Evolutionary conservation across 2,888 invertebrate species (phyloP), one percentile per base, ranked within the genome.

Genomic region (Oithona nana): DNA sequence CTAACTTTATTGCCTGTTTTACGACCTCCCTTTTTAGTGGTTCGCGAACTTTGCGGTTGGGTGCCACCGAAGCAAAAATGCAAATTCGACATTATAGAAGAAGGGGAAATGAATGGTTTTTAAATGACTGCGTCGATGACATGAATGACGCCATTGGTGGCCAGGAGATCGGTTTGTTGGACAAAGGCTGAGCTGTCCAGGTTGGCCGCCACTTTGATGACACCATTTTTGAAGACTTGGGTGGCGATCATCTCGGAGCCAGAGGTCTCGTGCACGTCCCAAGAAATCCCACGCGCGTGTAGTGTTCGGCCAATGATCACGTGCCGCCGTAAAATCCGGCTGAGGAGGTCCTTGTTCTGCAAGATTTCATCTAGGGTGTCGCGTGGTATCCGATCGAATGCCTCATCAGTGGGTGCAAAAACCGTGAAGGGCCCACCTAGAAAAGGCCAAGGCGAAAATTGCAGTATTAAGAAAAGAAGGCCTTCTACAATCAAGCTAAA

Each of bases 91-190:
- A n/a, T n/a, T n/a, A n/a, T n/a, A n/a, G n/a, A n/a, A n/a, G n/a
- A n/a, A n/a, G n/a, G n/a, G n/a, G n/a, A n/a, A n/a, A n/a, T n/a
- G n/a, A n/a, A n/a, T n/a, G n/a, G n/a, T n/a, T n/a, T n/a, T n/a
- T 56, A 56, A 11, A 56, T 56, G 26, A 56, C 56, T 4, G 20
- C 26, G n/a, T 56, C 56, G 26, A 56, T 56, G 28, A 28, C 56
- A 26, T 56, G 56, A n/a, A 56, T 56, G 28, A 56, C 56, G 13
- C 56, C 56, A 26, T 56, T 56, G n/a, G 56, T 56, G 24, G 56
- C 56, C 13, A 28, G 6, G 11, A 56, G 20, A n/a, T 56, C 56
- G n/a, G 28, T 11, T 8, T 56, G 24, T 3, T 8, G 6, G 8
- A 39, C 39, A 39, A 39, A 39, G 6, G 39, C 39, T 11, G 39